Percentiles rank a stretch among this genome's conserved stretches.
phyloP scores from a whole-genome alignment of 2,888 invertebrate species.

The Parochlus steinenii region DNA sequence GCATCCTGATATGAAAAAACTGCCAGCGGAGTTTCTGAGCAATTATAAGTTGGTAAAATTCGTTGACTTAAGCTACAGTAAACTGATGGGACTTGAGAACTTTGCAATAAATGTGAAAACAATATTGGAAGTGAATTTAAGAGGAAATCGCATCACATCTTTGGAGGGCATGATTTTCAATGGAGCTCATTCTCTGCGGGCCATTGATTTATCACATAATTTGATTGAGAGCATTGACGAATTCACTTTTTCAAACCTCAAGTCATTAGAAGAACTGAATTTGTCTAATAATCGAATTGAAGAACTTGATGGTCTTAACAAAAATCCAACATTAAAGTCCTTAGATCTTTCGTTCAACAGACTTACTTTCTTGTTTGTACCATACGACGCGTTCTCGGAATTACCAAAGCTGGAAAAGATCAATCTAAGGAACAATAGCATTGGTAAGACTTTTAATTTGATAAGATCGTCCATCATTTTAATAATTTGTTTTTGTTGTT shows the following conservation, averaged over 20 bases:
- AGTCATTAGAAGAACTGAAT: slow-evolving; percentile 1
- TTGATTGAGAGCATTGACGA: slow-evolving; percentile 1
- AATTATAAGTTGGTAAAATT: not conserved
- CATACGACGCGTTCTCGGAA: slow-evolving; percentile 4
- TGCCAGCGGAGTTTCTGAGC: slow-evolving; percentile 2
- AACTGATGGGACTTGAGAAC: slow-evolving; percentile 1
- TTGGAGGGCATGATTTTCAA: slow-evolving; percentile 1
- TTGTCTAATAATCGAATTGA: slow-evolving; percentile 3
- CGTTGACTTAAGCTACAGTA: slow-evolving; percentile 4
- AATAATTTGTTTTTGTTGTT: too few relatives aligned
- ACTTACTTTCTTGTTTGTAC: slow-evolving; percentile 1
- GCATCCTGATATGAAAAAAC: too few relatives aligned
- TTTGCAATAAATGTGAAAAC: not conserved
- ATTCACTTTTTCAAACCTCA: not conserved
- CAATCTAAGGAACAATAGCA: slow-evolving; percentile 1
- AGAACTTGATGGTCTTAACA: slow-evolving; percentile 3
- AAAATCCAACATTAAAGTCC: not conserved
- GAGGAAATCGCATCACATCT: slow-evolving; percentile 1
- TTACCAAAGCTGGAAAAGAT: slow-evolving; percentile 4
- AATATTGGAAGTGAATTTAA: slow-evolving; percentile 1
- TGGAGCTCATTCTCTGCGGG: slow-evolving; percentile 2
- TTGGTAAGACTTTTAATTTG: too few relatives aligned
- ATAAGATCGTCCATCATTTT: too few relatives aligned
- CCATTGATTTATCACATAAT: slow-evolving; percentile 2
- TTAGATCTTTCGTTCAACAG: slow-evolving; percentile 5